Evolutionary conservation across 2,888 invertebrate species (phyloP), one percentile per base, ranked within the genome.

Genomic region (Apotomis turbidana): DNA sequence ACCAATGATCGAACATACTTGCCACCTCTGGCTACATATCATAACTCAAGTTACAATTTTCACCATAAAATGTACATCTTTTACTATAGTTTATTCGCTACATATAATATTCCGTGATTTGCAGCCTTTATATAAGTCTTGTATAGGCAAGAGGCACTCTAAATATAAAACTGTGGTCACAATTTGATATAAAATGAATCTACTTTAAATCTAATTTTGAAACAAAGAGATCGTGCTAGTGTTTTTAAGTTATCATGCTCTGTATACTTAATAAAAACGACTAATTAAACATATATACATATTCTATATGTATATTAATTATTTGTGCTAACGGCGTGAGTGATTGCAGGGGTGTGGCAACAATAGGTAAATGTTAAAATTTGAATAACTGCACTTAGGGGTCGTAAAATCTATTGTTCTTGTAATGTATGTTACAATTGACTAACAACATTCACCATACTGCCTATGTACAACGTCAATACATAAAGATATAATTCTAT

Each of bases 111-210:
- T 93, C 89, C 89, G 93, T 94, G 94, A 91, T 91, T 93, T 90
- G 94, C 94, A 94, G 94, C 94, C 94, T 93, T 94, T 92, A 91
- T 90, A 91, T 93, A 93, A 94, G 93, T 94, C 94, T 94, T 93
- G 90, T 93, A 92, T 87, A 94, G 94, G 94, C 93, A 94, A 94
- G 94, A 94, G 94, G 94, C 94, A 94, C 94, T 94, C 94, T 93
- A 94, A 93, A 94, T 94, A 94, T 94, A 94, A 94, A 94, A 94
- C 90, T 88, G 94, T 94, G 93, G 94, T 94, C 94, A 92, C 93
- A 93, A 93, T 93, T 90, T 85, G 88, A 86, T 82, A 86, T 89
- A 91, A 91, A 93, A 91, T 85, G 88, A 89, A 88, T 88, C 91
- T 91, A 92, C 89, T 76, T 80, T 83, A 81, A 85, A 88, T 82